Evolutionary conservation across 1,140 invertebrate species (phyloP).

Genomic region (Macrosteles quadrilineatus): DNA sequence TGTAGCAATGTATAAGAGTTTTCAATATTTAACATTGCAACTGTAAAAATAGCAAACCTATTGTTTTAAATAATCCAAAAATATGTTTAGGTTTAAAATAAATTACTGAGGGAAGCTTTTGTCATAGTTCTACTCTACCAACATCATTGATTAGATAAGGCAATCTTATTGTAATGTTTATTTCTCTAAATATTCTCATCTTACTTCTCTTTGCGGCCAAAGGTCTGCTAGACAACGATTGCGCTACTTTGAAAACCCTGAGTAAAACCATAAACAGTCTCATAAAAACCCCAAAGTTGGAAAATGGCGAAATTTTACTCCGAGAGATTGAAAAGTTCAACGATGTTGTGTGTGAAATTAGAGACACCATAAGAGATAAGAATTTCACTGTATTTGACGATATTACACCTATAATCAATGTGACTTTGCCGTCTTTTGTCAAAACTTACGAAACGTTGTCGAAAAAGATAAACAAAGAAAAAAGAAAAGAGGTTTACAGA

Average conservation of each 20-base stretch:
- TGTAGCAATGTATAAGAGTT: too few species aligned
- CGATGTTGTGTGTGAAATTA: neutral
- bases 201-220: neutral
- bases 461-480: neutral
- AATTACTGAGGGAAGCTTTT: too few species aligned
- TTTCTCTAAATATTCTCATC: neutral
- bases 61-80: too few species aligned
- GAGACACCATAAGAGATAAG: neutral
- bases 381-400: neutral
- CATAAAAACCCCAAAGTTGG: neutral
- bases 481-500: neutral
- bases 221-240: neutral
- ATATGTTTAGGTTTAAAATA: too few species aligned
- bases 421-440: neutral
- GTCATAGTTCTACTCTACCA: too few species aligned
- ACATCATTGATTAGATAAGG: too few species aligned
- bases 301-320: neutral
- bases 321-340: neutral
- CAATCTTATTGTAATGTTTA: neutral
- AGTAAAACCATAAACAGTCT: neutral
- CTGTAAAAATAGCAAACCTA: too few species aligned
- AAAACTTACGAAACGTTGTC: neutral
- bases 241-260: neutral
- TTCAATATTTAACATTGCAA: too few species aligned
- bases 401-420: conserved; percentile 3